Conservation (phyloP, 2,888 invertebrate genomes). For the Lasioglossum malachurum region DNA sequence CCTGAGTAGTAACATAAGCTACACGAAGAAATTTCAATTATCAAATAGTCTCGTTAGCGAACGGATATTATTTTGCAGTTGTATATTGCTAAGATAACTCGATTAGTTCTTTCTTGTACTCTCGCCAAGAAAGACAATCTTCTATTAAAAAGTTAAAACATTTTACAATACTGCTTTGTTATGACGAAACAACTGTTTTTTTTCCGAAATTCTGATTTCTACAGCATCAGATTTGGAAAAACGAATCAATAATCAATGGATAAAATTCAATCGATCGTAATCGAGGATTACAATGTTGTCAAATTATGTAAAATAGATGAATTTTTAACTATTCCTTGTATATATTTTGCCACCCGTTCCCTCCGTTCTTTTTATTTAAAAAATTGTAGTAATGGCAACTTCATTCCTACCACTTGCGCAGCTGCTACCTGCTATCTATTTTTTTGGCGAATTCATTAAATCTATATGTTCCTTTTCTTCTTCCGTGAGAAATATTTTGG, state of each 20-base stretch:
- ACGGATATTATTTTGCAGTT: conserved; percentile 35
- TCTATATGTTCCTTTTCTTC: conserved; percentile 87
- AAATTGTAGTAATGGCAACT: conserved; percentile 73
- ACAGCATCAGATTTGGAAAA: conserved; percentile 63
- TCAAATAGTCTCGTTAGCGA: conserved; percentile 43
- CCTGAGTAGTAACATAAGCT: conserved; percentile 51
- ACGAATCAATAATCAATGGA: conserved; percentile 31
- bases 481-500: conserved; percentile 90
- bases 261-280: conserved; percentile 19
- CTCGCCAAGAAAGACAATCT: conserved; percentile 69
- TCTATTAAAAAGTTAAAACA: conserved; percentile 30
- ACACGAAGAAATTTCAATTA: conserved; percentile 37
- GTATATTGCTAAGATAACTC: conserved; percentile 28
- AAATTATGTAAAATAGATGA: conserved; percentile 63
- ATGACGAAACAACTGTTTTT: conserved; percentile 18
- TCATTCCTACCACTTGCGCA: conserved; percentile 61
- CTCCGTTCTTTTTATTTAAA: conserved; percentile 42
- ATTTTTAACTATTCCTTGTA: conserved; percentile 53
- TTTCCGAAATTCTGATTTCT: conserved; percentile 65
- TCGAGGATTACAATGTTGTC: conserved; percentile 47
- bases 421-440: conserved; percentile 69
- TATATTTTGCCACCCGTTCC: conserved; percentile 30
- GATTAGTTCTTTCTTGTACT: conserved; percentile 69
- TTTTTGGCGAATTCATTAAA: conserved; percentile 86
- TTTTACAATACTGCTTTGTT: conserved; percentile 48